Percentiles rank a stretch among this genome's conserved stretches.
phyloP scores from a whole-genome alignment of 2,797 vertebrate genomes.

The Paramormyrops hopkinsi region DNA sequence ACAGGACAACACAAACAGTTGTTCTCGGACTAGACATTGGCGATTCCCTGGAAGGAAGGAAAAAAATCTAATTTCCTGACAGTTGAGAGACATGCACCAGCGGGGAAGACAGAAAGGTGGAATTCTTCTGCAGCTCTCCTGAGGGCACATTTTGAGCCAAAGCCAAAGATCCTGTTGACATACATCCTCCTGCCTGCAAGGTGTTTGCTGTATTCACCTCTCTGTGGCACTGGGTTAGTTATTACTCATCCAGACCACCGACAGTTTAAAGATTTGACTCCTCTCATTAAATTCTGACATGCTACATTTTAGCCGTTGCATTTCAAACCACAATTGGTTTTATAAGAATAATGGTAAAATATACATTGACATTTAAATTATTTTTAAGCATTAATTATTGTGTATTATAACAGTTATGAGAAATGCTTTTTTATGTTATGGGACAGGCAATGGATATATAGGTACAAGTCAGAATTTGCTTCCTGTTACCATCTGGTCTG shows the following conservation, averaged over 20 bases:
- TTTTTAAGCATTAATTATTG: background rate
- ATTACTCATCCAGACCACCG: background rate
- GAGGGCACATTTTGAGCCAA: background rate
- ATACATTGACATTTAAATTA: background rate
- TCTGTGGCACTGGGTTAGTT: background rate
- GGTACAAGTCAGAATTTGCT: background rate
- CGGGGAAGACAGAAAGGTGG: background rate
- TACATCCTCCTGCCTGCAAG: background rate
- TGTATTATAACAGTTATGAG: background rate
- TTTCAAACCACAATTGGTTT: background rate
- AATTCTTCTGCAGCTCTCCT: background rate
- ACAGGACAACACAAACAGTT: background rate
- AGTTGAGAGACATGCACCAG: background rate
- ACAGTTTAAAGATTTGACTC: background rate
- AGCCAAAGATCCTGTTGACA: background rate
- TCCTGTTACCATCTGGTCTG: background rate
- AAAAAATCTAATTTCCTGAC: slow-evolving; percentile 34
- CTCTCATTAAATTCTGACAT: background rate
- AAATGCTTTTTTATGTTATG: background rate
- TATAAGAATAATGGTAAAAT: background rate
- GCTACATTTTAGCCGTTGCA: background rate
- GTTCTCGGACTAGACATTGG: background rate
- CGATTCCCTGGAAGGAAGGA: background rate
- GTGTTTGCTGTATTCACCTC: background rate
- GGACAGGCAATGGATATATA: background rate